Evolutionary conservation across 2,888 invertebrate genomes (phyloP).

Genomic region (Drosophila melanosoma): DNA sequence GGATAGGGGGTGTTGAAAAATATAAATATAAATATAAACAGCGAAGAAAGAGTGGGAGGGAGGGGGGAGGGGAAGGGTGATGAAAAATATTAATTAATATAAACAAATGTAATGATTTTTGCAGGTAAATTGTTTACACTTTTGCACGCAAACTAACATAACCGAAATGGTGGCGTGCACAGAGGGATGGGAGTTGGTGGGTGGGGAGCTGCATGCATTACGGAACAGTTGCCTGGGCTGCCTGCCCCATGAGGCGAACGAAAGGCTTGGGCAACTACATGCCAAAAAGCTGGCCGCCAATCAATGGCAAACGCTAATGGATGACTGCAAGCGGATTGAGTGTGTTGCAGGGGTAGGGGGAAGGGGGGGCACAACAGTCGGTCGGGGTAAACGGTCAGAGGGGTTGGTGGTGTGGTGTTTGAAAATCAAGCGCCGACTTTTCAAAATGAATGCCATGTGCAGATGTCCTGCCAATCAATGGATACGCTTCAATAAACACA

Average conservation of each 20-base stretch:
- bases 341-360: not conserved
- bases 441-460: slow-evolving; percentile 83
- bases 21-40: slow-evolving; percentile 23
- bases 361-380: not conserved
- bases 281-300: slow-evolving; percentile 60
- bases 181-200: not conserved
- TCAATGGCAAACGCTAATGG: slow-evolving; percentile 50
- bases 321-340: not conserved
- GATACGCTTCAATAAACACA: slow-evolving; percentile 81
- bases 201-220: not conserved
- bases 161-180: not conserved
- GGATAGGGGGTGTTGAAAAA: not conserved
- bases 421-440: slow-evolving; percentile 58
- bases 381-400: not conserved
- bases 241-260: not conserved
- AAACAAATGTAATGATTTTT: slow-evolving; percentile 65
- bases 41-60: not conserved
- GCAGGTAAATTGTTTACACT: slow-evolving; percentile 57
- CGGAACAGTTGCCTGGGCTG: not conserved
- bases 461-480: slow-evolving; percentile 85
- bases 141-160: slow-evolving; percentile 59
- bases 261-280: slow-evolving; percentile 14
- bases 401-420: not conserved
- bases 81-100: slow-evolving; percentile 71
- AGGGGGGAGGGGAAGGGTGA: not conserved